Base-by-base conservation (phyloP, 2,113 vertebrate genomes). In the Neoarius graeffei region DNA sequence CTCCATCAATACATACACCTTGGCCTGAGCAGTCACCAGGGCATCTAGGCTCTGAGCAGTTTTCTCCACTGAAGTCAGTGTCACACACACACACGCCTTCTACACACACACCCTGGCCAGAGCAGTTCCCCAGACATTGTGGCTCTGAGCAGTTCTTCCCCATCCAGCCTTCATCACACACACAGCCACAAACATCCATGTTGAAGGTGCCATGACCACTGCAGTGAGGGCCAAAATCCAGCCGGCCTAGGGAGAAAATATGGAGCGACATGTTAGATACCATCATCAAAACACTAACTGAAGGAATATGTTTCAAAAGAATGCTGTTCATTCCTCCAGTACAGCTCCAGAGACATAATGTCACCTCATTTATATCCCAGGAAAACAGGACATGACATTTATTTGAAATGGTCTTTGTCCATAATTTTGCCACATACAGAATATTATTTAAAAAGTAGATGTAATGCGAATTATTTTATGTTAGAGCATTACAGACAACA, bases 121-220 rank as follows among this genome's bases (percentile, higher is more conserved):
- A 98, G 94, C 98, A 99, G 95, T 97, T 96, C 19, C 96, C 92
- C 0, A 96, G 97, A 91, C 98, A 99, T 30, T 90, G 95, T 0
- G 97, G 95, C 91, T 99, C 97, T 0, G 98, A 98, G 94, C 98
- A 99, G 94, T 99, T 99, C 94, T 96, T 97, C 83, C 98, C 98
- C 0, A 93, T 94, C 98, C 98, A 99, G 48, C 98, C 97, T 90
- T 98, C 96, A 17, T 96, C 95, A 88, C 98, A 99, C 92, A 98
- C 91, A 35, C 98, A 99, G 91, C 97, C 96, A 54, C 98, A 99
- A 0, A 97, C 92, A 77, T 99, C 97, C 90, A 98, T 92, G 93
- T 96, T 99, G 91, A 99, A 99, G 94, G 97, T 98, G 87, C 98
- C 98, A 0, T 99, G 98, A 73, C 97, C 97, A 1, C 97, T 96